phyloP scores from a whole-genome alignment of 2,888 invertebrate genomes.

The Bembecia ichneumoniformis region DNA sequence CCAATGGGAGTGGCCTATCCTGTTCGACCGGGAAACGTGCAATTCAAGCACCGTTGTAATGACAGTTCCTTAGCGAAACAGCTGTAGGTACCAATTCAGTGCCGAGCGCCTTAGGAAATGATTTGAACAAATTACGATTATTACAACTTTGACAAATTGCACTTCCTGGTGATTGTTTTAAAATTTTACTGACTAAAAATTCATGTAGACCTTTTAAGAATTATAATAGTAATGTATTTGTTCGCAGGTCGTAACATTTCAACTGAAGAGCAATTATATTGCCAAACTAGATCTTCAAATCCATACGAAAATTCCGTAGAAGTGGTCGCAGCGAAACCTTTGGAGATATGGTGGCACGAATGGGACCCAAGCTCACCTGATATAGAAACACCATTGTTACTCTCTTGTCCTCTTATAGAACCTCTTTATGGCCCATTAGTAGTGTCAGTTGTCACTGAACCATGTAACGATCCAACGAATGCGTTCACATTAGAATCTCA shows the following conservation, averaged over 20 bases:
- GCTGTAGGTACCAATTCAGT: slow-evolving; percentile 18
- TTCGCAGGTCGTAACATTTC: slow-evolving; percentile 52
- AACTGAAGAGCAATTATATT: slow-evolving; percentile 55
- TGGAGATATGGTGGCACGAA: slow-evolving; percentile 75
- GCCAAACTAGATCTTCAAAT: slow-evolving; percentile 62
- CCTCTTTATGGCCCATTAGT: slow-evolving; percentile 41
- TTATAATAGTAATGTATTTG: slow-evolving; percentile 8
- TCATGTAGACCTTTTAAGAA: neutral
- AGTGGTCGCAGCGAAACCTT: slow-evolving; percentile 70
- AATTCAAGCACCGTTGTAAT: slow-evolving; percentile 63
- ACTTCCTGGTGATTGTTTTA: neutral
- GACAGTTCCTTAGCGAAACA: slow-evolving; percentile 47
- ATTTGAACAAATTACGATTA: slow-evolving; percentile 53
- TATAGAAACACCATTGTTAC: slow-evolving; percentile 70
- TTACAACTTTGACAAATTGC: slow-evolving; percentile 6
- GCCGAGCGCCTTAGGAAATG: slow-evolving; percentile 39
- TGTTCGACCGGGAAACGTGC: slow-evolving; percentile 25
- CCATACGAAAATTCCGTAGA: slow-evolving; percentile 53
- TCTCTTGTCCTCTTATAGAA: slow-evolving; percentile 75
- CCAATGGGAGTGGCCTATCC: slow-evolving; percentile 31
- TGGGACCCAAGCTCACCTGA: slow-evolving; percentile 67
- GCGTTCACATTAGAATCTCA: slow-evolving; percentile 40
- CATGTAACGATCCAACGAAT: slow-evolving; percentile 62
- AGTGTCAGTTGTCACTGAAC: slow-evolving; percentile 63
- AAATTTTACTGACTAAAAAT: slow-evolving; percentile 17